These are phyloP conservation scores for Cossypha niveicapilla DNA, from an alignment of 2,797 vertebrate species.

Conservation along the genomic window DNA sequence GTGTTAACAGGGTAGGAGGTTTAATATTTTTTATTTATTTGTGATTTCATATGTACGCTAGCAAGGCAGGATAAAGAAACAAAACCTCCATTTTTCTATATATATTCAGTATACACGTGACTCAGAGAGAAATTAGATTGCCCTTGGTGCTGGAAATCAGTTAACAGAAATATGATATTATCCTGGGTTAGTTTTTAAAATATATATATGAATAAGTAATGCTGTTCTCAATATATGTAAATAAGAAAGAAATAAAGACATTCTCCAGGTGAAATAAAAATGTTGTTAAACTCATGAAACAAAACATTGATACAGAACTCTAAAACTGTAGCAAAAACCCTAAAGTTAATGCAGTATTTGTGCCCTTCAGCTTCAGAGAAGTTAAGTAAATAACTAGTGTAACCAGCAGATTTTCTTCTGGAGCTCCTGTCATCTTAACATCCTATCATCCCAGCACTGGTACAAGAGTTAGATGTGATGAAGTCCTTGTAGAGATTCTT, in stretches of 20 bases:
- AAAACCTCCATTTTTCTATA: rapidly evolving
- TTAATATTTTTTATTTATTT: not conserved
- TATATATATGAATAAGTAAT: not conserved
- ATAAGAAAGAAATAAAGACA: not conserved
- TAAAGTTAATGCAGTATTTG: not conserved
- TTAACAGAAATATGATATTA: not conserved
- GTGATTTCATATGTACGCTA: not conserved
- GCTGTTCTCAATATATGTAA: not conserved
- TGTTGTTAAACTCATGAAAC: not conserved
- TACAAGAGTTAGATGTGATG: not conserved
- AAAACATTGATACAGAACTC: not conserved
- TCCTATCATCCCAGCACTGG: not conserved
- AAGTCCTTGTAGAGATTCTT: not conserved
- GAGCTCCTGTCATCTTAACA: not conserved
- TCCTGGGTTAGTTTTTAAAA: not conserved
- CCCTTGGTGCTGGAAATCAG: not conserved
- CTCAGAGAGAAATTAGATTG: not conserved
- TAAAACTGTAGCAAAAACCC: not conserved
- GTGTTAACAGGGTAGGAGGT: not conserved
- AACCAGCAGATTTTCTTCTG: not conserved
- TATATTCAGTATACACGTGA: rapidly evolving
- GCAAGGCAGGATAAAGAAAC: not conserved
- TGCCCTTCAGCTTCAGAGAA: not conserved
- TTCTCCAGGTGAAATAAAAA: not conserved
- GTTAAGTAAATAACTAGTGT: not conserved